Percentiles rank a stretch among this genome's conserved stretches.
phyloP scores from a whole-genome alignment of 2,797 vertebrate species.

The Anguilla pacifica region DNA sequence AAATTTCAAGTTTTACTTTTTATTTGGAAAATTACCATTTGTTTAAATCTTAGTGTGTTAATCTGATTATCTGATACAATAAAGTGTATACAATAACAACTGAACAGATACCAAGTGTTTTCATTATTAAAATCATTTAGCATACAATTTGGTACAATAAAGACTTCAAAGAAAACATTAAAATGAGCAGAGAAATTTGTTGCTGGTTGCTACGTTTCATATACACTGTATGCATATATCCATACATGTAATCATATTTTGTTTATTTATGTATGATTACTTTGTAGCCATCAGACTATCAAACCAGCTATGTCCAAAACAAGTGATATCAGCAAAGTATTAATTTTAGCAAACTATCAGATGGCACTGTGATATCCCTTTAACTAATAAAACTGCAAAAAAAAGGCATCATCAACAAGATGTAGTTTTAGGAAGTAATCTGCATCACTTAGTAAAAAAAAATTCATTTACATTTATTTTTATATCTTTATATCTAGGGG shows the following conservation, averaged over 20 bases:
- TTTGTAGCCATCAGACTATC: background rate
- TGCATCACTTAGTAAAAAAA: slow-evolving; percentile 15
- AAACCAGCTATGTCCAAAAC: background rate
- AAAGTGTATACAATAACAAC: slow-evolving; percentile 61
- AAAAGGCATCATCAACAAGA: background rate
- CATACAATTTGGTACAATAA: slow-evolving; percentile 13
- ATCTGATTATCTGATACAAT: slow-evolving; percentile 57
- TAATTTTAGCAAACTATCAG: background rate
- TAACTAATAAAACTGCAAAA: slow-evolving; percentile 6
- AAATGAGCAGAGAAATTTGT: background rate
- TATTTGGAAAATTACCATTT: slow-evolving; percentile 52
- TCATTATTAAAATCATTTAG: slow-evolving; percentile 42
- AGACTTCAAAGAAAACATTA: background rate
- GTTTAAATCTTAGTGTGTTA: slow-evolving; percentile 59
- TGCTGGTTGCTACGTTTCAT: background rate
- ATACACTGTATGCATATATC: slow-evolving; percentile 7
- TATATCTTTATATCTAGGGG: background rate
- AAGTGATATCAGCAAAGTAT: slow-evolving; percentile 20
- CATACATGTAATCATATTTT: slow-evolving; percentile 6
- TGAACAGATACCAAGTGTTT: slow-evolving; percentile 53
- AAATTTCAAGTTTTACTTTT: slow-evolving; percentile 33
- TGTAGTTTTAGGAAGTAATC: slow-evolving; percentile 15
- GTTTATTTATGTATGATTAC: background rate
- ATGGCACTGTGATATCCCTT: slow-evolving; percentile 5
- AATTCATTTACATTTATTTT: slow-evolving; percentile 24